Conservation (phyloP, 2,113 vertebrate genomes). For the Riparia riparia region DNA sequence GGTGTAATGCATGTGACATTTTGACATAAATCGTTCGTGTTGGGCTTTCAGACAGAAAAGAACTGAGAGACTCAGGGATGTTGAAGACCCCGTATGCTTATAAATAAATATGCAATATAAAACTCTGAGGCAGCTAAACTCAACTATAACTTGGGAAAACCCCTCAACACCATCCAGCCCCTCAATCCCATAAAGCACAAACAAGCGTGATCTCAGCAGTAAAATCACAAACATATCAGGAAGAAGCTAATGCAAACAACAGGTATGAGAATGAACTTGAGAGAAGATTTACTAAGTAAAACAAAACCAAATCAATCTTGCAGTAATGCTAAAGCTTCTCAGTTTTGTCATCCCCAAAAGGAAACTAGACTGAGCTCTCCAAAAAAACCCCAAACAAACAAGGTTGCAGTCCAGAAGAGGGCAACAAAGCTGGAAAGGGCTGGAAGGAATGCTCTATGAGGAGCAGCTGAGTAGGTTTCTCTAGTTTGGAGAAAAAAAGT, state of each 20-base stretch:
- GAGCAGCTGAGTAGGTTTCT: accelerated
- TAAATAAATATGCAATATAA: not conserved
- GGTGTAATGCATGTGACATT: not conserved
- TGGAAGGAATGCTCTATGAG: accelerated
- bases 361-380: not conserved
- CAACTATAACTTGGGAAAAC: not conserved
- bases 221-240: not conserved
- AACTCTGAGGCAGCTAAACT: not conserved
- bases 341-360: not conserved
- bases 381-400: not conserved
- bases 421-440: not conserved
- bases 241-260: not conserved
- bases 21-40: accelerated
- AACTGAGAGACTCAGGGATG: not conserved
- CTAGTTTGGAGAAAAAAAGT: not conserved
- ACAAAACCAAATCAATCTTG: not conserved
- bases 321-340: not conserved
- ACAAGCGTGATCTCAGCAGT: not conserved
- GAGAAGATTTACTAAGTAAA: accelerated
- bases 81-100: not conserved
- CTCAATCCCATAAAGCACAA: not conserved
- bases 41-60: not conserved
- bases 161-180: not conserved
- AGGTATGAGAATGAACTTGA: not conserved
- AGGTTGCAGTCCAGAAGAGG: not conserved